Base-by-base conservation (phyloP, 2,113 vertebrate genomes). In the Pyxicephalus adspersus region DNA sequence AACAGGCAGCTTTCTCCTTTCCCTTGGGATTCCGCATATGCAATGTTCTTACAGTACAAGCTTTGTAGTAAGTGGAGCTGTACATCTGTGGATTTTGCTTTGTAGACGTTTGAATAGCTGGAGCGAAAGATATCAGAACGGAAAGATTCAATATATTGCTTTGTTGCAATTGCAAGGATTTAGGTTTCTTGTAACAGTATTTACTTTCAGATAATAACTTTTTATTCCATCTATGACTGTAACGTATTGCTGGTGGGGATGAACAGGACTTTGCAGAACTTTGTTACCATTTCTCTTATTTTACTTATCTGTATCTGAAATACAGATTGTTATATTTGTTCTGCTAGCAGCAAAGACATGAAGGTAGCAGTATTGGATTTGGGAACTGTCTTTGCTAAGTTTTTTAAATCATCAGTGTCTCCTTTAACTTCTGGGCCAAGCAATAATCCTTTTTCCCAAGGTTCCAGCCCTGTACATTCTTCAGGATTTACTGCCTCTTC, bases 321-420 rank as follows among this genome's bases (percentile, higher is more conserved):
- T 58, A 18, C 34, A 80, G 17, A 63, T 20, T 29, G 52, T 63
- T 13, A 25, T 38, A 23, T 55, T 18, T 5, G n/a, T 20, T 19
- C 45, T 57, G 31, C 17, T 26, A 29, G 11, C 20, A 17, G 7
- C 26, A 15, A 19, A 50, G 70, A 58, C 72, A 89, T 91, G 92
- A 90, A 91, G 85, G 86, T 83, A 17, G 90, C 86, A 0, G 88
- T 84, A 31, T 26, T 85, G 83, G 88, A 90, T 55, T 58, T 85
- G 25, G 89, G 85, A 31, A 84, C 89, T 9, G 80, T 87, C 11
- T 87, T 89, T 17, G 84, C 87, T 84, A 86, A 83, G 52, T 84
- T 90, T 60, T 90, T 90, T 85, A 88, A 89, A 84, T 68, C 86
- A 6, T 65, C 90, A 0, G 52, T 77, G 25, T 52, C 86, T 16